These are phyloP conservation scores for Hylia prasina DNA, from an alignment of 2,113 vertebrate species.

Conservation along the genomic window DNA sequence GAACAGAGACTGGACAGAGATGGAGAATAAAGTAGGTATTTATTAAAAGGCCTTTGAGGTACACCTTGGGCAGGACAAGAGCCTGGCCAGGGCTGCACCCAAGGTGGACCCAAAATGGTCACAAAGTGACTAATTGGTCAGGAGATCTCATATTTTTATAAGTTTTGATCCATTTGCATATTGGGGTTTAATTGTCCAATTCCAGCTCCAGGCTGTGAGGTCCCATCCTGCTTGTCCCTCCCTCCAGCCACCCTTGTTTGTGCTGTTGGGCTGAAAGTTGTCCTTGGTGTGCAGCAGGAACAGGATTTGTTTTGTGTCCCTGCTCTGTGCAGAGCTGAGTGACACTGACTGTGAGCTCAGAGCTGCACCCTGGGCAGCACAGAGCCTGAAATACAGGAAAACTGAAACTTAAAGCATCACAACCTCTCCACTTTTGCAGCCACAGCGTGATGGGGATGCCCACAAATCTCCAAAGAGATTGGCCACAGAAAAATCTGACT, in stretches of 20 bases:
- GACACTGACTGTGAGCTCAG: neutral
- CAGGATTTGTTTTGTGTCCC: neutral
- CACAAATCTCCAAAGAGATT: neutral
- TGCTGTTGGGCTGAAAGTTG: neutral
- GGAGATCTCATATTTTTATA: neutral
- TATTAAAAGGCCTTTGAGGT: neutral
- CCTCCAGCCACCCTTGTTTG: neutral
- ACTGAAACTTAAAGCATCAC: neutral
- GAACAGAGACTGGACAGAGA: neutral
- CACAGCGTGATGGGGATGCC: neutral
- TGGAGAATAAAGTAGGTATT: neutral
- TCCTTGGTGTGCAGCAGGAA: neutral
- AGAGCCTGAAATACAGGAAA: neutral
- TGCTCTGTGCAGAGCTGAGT: no score
- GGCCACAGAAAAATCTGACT: neutral
- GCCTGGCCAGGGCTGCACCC: neutral
- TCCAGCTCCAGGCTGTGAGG: neutral
- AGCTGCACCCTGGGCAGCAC: neutral
- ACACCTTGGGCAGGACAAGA: neutral
- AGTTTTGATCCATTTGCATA: neutral
- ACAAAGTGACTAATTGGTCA: neutral
- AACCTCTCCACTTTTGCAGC: neutral
- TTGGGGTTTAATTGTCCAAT: neutral
- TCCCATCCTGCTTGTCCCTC: neutral
- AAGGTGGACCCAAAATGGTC: neutral